phyloP scores from a whole-genome alignment of 1,140 invertebrate species.

The Oncopodura yosiiana region DNA sequence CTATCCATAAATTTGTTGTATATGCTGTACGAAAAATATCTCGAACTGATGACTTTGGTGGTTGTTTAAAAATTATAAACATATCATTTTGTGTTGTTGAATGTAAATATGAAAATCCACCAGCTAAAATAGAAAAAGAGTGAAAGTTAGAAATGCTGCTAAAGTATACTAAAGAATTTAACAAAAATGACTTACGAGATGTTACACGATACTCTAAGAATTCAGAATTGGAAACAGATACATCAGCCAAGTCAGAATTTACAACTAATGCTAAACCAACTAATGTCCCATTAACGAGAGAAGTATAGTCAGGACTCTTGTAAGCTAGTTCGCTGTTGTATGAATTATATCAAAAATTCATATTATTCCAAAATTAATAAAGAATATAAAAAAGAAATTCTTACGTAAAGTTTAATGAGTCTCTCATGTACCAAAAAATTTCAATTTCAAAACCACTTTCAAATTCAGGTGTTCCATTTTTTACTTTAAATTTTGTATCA shows the following conservation, averaged over 20 bases:
- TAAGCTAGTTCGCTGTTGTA: no score
- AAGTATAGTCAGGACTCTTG: no score
- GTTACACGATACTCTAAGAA: conserved; percentile 13
- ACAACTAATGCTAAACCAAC: conserved; percentile 18
- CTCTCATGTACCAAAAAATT: conserved; percentile 13
- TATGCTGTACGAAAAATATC: conserved; percentile 23
- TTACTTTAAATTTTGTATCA: neutral
- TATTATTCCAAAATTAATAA: no score
- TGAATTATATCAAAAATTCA: no score
- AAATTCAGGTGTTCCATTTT: conserved; percentile 1
- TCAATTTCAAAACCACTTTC: conserved; percentile 22
- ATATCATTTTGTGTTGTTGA: no score
- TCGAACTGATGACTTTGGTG: conserved; percentile 45
- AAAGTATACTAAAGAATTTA: no score
- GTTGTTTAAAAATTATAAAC: conserved; percentile 41
- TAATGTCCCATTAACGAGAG: conserved; percentile 20
- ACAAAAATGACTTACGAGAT: no score
- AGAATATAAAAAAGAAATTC: no score
- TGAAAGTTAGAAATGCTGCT: neutral
- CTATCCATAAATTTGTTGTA: conserved; percentile 13
- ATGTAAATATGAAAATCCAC: no score
- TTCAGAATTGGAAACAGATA: conserved; percentile 15
- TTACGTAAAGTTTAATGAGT: conserved; percentile 29
- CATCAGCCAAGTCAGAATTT: conserved; percentile 14
- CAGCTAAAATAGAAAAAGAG: neutral